Conservation (phyloP, 2,888 invertebrate species). For the Apotomis capreana region DNA sequence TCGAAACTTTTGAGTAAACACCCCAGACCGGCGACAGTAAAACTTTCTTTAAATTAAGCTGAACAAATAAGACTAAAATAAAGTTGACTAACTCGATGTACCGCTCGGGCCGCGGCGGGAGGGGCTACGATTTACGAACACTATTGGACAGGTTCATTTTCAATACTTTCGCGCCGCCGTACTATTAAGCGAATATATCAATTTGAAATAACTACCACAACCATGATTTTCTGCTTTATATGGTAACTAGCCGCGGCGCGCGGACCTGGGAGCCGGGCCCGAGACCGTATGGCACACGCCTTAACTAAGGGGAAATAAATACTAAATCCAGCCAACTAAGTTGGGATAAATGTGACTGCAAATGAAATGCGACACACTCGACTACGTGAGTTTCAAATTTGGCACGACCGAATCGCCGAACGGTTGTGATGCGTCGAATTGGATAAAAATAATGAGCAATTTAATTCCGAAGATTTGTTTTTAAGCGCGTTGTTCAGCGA, state of each 20-base stretch:
- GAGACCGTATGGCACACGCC: constrained; percentile 58
- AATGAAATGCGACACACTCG: constrained; percentile 68
- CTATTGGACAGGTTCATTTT: constrained; percentile 54
- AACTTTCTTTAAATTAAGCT: constrained; percentile 78
- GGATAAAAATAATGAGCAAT: constrained; percentile 35
- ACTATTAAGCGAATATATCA: constrained; percentile 74
- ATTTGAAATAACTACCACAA: constrained; percentile 82
- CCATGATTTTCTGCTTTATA: constrained; percentile 76
- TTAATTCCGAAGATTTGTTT: constrained; percentile 5
- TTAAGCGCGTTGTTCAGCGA: constrained; percentile 55
- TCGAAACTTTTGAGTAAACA: constrained; percentile 56
- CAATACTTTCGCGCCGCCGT: constrained; percentile 61
- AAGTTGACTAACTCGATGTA: constrained; percentile 56
- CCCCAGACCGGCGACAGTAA: constrained; percentile 52
- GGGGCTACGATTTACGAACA: constrained; percentile 48
- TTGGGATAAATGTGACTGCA: constrained; percentile 74
- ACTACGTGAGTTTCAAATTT: constrained; percentile 50
- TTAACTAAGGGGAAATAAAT: constrained; percentile 57
- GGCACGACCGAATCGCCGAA: constrained; percentile 71
- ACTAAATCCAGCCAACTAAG: constrained; percentile 76
- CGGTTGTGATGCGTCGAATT: constrained; percentile 44
- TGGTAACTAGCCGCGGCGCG: constrained; percentile 68
- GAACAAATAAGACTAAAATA: constrained; percentile 73
- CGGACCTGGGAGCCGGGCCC: constrained; percentile 54
- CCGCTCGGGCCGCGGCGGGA: constrained; percentile 42